phyloP scores from a whole-genome alignment of 2,888 invertebrate genomes.

The Latheticus oryzae region DNA sequence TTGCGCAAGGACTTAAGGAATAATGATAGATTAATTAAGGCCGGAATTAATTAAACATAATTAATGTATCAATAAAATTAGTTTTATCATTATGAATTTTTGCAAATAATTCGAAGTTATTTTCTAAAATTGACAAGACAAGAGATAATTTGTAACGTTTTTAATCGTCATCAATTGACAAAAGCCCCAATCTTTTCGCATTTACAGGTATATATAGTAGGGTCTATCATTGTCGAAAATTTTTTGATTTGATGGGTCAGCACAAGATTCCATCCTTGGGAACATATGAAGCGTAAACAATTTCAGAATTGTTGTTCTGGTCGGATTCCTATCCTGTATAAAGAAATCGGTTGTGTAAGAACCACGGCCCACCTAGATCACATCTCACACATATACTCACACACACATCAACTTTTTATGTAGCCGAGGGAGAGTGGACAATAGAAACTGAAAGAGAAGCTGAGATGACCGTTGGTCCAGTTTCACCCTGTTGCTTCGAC shows the following conservation, averaged over 20 bases:
- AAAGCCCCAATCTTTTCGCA: slow-evolving; percentile 1
- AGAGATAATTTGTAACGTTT: too few species aligned
- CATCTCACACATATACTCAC: slow-evolving; percentile 37
- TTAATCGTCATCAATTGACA: too few species aligned
- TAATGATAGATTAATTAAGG: too few species aligned
- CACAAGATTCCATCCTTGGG: slow-evolving; percentile 24
- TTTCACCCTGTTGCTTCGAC: slow-evolving; percentile 46
- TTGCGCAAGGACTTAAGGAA: too few species aligned
- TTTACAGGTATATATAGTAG: slow-evolving; percentile 14
- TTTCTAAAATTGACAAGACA: too few species aligned
- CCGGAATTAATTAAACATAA: too few species aligned
- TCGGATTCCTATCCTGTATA: slow-evolving; percentile 38
- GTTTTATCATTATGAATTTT: too few species aligned
- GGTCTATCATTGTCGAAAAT: slow-evolving; percentile 12
- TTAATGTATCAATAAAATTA: too few species aligned
- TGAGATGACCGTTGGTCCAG: slow-evolving; percentile 54
- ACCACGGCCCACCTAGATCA: slow-evolving; percentile 51
- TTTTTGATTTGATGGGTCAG: slow-evolving; percentile 20
- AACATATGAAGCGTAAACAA: slow-evolving; percentile 39
- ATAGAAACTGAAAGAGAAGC: slow-evolving; percentile 45
- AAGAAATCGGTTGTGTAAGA: slow-evolving; percentile 37
- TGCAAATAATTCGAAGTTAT: too few species aligned
- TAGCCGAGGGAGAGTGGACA: slow-evolving; percentile 52
- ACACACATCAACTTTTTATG: slow-evolving; percentile 30
- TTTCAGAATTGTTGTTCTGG: slow-evolving; percentile 39